Conservation (phyloP, 1,140 invertebrate genomes). For the Elymnias hypermnestra region DNA sequence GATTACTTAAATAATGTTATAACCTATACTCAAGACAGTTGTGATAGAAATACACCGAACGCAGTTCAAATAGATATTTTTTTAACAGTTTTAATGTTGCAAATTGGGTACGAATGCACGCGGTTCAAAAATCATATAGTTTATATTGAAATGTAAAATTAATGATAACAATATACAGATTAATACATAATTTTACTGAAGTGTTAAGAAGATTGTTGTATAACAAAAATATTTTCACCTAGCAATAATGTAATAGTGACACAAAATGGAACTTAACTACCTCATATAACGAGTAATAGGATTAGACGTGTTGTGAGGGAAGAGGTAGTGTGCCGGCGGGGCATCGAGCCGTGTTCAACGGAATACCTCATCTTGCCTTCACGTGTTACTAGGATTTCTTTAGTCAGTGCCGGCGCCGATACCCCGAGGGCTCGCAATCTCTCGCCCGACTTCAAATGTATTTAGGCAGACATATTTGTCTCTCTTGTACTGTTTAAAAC, state of each 20-base stretch:
- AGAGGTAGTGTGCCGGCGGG: constrained; percentile 21
- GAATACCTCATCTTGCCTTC: constrained; percentile 63
- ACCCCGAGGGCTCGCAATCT: constrained; percentile 8
- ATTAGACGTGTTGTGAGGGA: constrained; percentile 50
- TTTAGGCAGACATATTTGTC: constrained; percentile 56
- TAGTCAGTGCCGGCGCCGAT: not conserved
- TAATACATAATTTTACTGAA: constrained; percentile 38
- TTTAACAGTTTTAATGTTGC: not conserved
- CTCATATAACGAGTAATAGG: constrained; percentile 67
- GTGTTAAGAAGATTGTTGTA: constrained; percentile 60
- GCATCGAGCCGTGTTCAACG: constrained; percentile 18
- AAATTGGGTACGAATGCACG: constrained; percentile 6
- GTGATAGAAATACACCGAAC: no score
- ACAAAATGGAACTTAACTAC: constrained; percentile 67
- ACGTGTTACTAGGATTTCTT: constrained; percentile 15
- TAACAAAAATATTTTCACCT: constrained; percentile 54
- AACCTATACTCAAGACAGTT: no score
- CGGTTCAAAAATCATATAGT: constrained; percentile 6
- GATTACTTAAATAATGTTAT: not conserved
- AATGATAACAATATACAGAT: constrained; percentile 30
- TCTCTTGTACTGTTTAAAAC: constrained; percentile 60
- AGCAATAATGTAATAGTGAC: constrained; percentile 58
- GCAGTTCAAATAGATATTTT: no score
- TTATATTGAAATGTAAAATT: constrained; percentile 13
- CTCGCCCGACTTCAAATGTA: constrained; percentile 39